These are phyloP conservation scores for Periophthalmus magnuspinnatus DNA, from an alignment of 2,797 vertebrate genomes.

Conservation along the genomic window DNA sequence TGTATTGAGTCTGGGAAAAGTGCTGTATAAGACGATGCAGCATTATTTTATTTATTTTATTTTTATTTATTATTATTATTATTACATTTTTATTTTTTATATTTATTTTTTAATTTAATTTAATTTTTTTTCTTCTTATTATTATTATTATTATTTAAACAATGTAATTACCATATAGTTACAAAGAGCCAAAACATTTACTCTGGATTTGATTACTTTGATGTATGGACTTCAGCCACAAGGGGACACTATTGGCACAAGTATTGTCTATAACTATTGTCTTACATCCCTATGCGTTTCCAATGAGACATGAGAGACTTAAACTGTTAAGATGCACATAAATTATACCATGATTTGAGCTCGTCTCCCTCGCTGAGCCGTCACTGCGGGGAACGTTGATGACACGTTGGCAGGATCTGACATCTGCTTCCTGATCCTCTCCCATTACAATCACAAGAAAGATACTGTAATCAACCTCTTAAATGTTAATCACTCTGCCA, in stretches of 20 bases:
- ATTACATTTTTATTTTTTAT: too few species aligned
- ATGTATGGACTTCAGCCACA: neutral
- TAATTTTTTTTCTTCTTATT: too few species aligned
- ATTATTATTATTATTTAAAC: too few species aligned
- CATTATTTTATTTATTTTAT: too few species aligned
- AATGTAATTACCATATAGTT: neutral
- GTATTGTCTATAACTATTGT: neutral
- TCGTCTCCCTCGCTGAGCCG: constrained; percentile 1
- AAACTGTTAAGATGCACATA: constrained; percentile 4
- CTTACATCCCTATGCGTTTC: too few species aligned
- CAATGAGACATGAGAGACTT: too few species aligned
- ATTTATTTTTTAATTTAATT: too few species aligned
- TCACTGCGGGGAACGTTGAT: neutral
- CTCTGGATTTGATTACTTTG: too few species aligned
- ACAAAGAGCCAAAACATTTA: neutral
- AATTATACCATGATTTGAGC: constrained; percentile 5
- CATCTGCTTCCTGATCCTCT: constrained; percentile 30
- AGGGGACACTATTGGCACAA: neutral
- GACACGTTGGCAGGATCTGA: constrained; percentile 14
- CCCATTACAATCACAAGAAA: constrained; percentile 25
- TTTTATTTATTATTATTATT: too few species aligned
- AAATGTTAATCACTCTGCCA: constrained; percentile 37
- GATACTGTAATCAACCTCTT: constrained; percentile 25
- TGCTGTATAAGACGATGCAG: too few species aligned
- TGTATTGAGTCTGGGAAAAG: too few species aligned